Evolutionary conservation across 1,140 invertebrate species (phyloP), one percentile per base, ranked within the genome.

Genomic region (Tetramorium alpestre): DNA sequence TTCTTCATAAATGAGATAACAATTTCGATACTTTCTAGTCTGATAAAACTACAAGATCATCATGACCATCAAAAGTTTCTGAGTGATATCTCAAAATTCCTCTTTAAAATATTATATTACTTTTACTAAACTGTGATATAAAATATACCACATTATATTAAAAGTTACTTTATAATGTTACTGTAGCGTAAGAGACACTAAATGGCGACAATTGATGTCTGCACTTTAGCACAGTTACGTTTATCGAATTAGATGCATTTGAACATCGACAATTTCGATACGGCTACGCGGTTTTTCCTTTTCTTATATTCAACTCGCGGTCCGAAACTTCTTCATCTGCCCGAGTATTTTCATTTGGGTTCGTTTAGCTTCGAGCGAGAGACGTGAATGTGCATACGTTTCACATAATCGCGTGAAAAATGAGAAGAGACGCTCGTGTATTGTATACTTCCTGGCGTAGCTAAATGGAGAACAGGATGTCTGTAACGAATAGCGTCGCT

Each of bases 181-280:
- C n/a, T 10, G 13, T 11, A 77, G 2, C 18, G 41, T 13, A 25
- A 64, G 18, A 54, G 58, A 13, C 16, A 64, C 41, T 65, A 38
- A 56, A 58, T 78, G 25, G 25, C 25, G 41, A 65, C 76, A 65
- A 78, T 64, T 65, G 58, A 54, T 56, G 38, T 28, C 54, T 47
- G 25, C 75, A 78, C 25, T 78, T 78, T 78, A 78, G 58, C 76
- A 18, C n/a, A 33, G 18, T 1, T 33, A 49, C 25, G 76, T 65
- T 78, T 78, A 78, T 78, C 41, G 76, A 78, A 49, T 78, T 78
- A 78, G 73, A n/a, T 58, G 10, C n/a, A 75, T 51, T 18, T 38
- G 49, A 51, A 10, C 33, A 38, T 10, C n/a, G 16, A n/a, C 69
- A 72, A 51, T 49, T 28, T 72, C 25, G 16, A 49, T 49, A 25